Percentiles rank a stretch among this genome's conserved stretches.
Evolutionary conservation across 2,797 vertebrate genomes (phyloP).

Genomic region (Urocyon cinereoargenteus): DNA sequence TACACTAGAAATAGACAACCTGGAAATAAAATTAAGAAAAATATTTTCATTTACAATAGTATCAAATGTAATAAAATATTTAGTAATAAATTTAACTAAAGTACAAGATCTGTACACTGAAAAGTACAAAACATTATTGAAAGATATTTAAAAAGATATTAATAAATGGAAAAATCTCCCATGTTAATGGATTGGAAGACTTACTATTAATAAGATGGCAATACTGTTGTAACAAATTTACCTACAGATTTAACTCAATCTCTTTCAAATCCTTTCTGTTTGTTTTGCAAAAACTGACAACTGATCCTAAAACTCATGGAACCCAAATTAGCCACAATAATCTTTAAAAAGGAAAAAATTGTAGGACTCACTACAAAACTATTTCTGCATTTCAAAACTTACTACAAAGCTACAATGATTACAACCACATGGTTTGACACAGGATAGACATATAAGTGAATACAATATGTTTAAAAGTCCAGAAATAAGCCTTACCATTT

Average conservation of each 20-base stretch:
- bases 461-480: background rate
- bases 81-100: background rate
- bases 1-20: background rate
- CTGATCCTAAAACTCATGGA: background rate
- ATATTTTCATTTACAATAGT: background rate
- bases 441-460: background rate
- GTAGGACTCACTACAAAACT: background rate
- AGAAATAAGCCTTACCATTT: slow-evolving; percentile 18
- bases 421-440: background rate
- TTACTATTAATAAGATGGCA: background rate
- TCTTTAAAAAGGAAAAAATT: background rate
- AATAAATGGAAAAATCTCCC: background rate
- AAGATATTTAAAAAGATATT: background rate
- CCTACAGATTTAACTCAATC: background rate
- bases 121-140: background rate
- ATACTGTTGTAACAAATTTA: background rate
- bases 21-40: background rate
- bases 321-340: background rate
- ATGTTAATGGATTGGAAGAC: background rate
- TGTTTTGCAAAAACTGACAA: background rate
- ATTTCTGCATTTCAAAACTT: background rate
- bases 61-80: background rate
- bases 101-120: background rate
- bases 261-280: background rate
- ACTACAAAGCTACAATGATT: background rate